Conservation (phyloP, 2,113 vertebrate genomes). For the Bubo blakistoni region DNA sequence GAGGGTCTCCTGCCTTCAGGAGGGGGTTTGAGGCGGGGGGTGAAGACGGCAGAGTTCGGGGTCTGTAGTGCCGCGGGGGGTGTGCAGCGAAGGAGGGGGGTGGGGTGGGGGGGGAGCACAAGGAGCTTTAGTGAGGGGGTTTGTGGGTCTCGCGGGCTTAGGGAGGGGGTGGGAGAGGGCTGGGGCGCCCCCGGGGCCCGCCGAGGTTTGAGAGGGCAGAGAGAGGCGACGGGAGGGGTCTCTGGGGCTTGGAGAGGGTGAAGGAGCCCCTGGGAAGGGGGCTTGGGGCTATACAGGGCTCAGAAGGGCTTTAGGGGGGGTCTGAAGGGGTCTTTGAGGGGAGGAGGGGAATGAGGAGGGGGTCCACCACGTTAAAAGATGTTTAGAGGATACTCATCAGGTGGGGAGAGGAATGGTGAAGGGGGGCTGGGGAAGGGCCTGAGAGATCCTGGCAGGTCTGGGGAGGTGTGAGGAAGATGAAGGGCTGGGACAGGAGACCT, state of each 20-base stretch:
- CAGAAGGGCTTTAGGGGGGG: background rate
- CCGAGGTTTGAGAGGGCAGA: too few species aligned
- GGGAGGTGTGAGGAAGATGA: background rate
- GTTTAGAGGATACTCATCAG: too few species aligned
- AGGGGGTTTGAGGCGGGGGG: too few species aligned
- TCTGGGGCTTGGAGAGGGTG: background rate
- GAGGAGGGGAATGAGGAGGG: too few species aligned
- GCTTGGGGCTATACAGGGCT: background rate
- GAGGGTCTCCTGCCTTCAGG: too few species aligned
- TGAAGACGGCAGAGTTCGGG: background rate
- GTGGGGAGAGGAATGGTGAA: background rate
- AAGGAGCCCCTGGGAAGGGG: background rate
- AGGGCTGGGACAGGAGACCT: background rate
- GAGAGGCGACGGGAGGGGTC: background rate
- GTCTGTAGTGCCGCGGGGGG: background rate
- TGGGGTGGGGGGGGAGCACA: background rate
- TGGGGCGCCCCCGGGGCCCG: too few species aligned
- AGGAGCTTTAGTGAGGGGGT: background rate
- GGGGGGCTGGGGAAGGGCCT: too few species aligned
- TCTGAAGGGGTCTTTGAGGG: background rate
- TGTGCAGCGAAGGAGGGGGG: background rate
- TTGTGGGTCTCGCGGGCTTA: too few species aligned
- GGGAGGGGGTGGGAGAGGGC: too few species aligned
- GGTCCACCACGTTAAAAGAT: too few species aligned
- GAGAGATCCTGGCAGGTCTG: too few species aligned